A percentile compares a stretch with the other conserved stretches of the same genome.
These are phyloP conservation scores for Origma solitaria DNA, from an alignment of 2,113 vertebrate genomes.

Conservation along the genomic window DNA sequence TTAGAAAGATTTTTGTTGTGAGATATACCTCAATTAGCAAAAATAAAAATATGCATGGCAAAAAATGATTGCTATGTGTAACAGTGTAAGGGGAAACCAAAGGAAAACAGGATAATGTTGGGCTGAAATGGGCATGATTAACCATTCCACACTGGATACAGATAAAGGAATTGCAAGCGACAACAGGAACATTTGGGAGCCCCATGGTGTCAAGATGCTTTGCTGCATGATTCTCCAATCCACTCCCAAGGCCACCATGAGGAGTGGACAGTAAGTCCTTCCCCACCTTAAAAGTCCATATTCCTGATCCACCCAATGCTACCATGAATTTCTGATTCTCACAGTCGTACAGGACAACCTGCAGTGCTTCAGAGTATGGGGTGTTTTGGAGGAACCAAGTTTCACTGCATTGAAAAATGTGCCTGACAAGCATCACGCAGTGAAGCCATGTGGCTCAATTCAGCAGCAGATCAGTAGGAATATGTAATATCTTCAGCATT, in stretches of 20 bases:
- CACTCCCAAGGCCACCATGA: background rate
- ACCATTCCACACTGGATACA: background rate
- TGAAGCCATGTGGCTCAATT: background rate
- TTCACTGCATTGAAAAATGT: background rate
- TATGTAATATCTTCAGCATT: background rate
- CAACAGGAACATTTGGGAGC: background rate
- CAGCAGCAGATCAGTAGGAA: background rate
- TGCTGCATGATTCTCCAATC: background rate
- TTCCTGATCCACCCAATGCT: background rate
- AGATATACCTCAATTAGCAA: background rate
- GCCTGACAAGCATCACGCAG: background rate
- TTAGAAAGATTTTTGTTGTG: background rate
- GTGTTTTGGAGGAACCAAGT: background rate
- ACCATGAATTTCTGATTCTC: background rate
- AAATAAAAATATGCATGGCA: rapidly evolving
- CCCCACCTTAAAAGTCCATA: background rate
- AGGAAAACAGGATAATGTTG: background rate
- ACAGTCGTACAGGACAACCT: background rate
- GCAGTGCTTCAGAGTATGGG: background rate
- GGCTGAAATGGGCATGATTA: background rate
- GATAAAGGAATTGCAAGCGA: background rate
- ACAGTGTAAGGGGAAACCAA: background rate
- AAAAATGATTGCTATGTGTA: background rate
- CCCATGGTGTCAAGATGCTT: background rate
- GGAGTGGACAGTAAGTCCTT: background rate